Evolutionary conservation across 2,113 vertebrate genomes (phyloP).

Genomic region (Eurystomus gularis): DNA sequence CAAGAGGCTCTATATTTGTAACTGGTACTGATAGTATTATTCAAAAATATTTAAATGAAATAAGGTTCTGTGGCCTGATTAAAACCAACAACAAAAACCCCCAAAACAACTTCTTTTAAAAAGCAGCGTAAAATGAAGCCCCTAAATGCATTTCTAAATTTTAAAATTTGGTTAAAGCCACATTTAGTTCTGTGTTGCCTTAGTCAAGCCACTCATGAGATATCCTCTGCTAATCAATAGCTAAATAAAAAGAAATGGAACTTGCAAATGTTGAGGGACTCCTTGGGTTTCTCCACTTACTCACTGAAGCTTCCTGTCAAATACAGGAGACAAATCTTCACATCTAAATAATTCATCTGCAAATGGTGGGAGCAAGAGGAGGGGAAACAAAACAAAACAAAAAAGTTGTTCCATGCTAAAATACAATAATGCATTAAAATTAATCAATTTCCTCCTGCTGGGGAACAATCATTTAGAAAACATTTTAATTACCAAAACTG

Average conservation of each 20-base stretch:
- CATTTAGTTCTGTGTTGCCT: neutral
- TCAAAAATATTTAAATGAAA: neutral
- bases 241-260: neutral
- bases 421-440: conserved; percentile 63
- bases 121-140: neutral
- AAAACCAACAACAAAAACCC: neutral
- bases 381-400: neutral
- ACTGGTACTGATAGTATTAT: neutral
- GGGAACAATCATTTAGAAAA: conserved; percentile 52
- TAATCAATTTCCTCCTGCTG: conserved; percentile 55
- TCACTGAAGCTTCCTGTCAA: conserved; percentile 6
- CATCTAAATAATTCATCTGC: conserved; percentile 58
- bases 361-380: neutral
- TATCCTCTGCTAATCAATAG: neutral
- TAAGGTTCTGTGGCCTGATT: neutral
- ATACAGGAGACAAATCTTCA: conserved; percentile 39
- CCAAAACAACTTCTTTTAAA: neutral
- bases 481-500: conserved; percentile 50
- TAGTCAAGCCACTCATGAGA: neutral
- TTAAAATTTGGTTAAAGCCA: neutral
- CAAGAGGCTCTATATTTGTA: neutral
- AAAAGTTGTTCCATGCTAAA: conserved; percentile 18
- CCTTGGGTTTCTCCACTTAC: conserved; percentile 13
- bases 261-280: neutral
- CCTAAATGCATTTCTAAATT: neutral